Evolutionary conservation across 2,888 invertebrate species (phyloP), one percentile per base, ranked within the genome.

Genomic region (Nemotelus pantherinus): DNA sequence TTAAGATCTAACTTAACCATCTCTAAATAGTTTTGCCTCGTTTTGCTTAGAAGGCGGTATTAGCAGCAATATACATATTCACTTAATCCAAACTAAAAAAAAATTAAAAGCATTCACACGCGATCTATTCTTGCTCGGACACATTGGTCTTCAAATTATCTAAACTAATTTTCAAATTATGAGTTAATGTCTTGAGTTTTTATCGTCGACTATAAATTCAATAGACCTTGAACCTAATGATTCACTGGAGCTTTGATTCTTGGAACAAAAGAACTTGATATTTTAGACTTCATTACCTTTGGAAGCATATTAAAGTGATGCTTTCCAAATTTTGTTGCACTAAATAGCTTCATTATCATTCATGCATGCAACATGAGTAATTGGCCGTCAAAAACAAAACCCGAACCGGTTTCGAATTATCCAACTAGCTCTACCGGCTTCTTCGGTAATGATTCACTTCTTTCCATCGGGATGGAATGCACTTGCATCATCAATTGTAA

Each of bases 361-460:
- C 39, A 25, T 7, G 50, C 6, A 50, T 5, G 10, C 25, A n/a
- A 65, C 47, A 45, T 9, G 10, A 45, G 2, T 47, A 63, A 63
- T 47, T 63, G n/a, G 47, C 10, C 63, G 43, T 45, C 47, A 45
- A 65, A 65, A 9, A 65, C 45, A 47, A 10, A 53, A 53, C 7
- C 41, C 7, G 44, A 70, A 53, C 70, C 41, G 53, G 70, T 43
- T 70, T 41, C 3, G 25, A 9, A 43, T n/a, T 6, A 41, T 44
- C 10, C 7, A 43, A 70, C 70, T 55, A 47, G 53, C 70, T 10
- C 10, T 53, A 55, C 55, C 55, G 70, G 43, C 53, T 55, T 55
- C 70, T n/a, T 43, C 50, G 55, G 55, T 53, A 55, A 70, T 70
- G 70, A 70, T 70, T 53, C 70, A 55, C 70, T 43, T 47, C 5